Evolutionary conservation across 2,113 vertebrate species (phyloP).

Genomic region (Eidolon helvum): DNA sequence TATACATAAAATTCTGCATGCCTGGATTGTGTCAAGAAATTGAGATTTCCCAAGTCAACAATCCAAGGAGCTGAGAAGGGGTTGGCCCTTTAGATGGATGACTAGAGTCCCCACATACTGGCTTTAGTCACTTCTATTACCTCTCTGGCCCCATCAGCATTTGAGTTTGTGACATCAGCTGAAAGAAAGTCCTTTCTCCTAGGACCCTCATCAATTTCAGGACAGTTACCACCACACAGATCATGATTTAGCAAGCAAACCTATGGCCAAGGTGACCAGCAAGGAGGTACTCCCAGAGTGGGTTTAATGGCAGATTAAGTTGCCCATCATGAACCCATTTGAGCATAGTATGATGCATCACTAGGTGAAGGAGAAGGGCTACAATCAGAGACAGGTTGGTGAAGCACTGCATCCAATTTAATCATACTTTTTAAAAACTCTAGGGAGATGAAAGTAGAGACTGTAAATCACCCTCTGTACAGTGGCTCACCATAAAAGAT

Average conservation of each 20-base stretch:
- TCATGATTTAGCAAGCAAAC: slow-evolving; percentile 69
- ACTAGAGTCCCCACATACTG: too few species aligned
- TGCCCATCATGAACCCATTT: slow-evolving; percentile 80
- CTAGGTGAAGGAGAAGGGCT: slow-evolving; percentile 75
- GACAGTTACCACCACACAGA: not conserved
- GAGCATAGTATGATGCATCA: slow-evolving; percentile 78
- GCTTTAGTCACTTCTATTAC: not conserved
- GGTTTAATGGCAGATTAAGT: slow-evolving; percentile 82
- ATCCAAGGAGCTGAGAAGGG: not conserved
- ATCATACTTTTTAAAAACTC: slow-evolving; percentile 65
- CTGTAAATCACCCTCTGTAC: slow-evolving; percentile 78
- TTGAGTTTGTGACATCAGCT: not conserved
- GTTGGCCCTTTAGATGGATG: not conserved
- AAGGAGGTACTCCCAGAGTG: slow-evolving; percentile 61
- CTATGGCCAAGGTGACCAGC: slow-evolving; percentile 60
- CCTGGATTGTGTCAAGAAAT: not conserved
- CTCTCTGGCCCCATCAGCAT: not conserved
- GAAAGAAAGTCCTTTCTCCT: slow-evolving; percentile 65
- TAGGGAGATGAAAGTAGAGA: slow-evolving; percentile 76
- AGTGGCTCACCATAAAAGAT: slow-evolving; percentile 68
- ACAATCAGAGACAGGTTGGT: slow-evolving; percentile 79
- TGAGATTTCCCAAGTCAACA: not conserved
- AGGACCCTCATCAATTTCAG: slow-evolving; percentile 42
- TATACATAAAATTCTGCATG: not conserved
- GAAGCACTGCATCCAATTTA: slow-evolving; percentile 71